Evolutionary conservation across 1,140 invertebrate genomes (phyloP), one percentile per base, ranked within the genome.

Genomic region (Kradibia gibbosae): DNA sequence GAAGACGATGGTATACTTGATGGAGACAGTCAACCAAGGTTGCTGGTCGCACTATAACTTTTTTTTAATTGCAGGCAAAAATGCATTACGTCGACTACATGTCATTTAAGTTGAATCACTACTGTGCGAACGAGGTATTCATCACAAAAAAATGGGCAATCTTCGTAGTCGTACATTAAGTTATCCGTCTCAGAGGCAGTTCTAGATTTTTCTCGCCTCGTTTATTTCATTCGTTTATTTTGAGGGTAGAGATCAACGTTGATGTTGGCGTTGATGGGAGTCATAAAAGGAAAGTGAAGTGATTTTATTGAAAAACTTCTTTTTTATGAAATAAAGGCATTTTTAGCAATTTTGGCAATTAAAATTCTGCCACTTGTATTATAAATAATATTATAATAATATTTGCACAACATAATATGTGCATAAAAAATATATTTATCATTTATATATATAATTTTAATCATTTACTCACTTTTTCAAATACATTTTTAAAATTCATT

Each of bases 41-140:
- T 13, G 71, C 71, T 72, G 71, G 53, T 50, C 45, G 42, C 45
- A 28, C 7, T 71, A 42, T 72, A 50, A 72, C 53, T 50, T 72
- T 50, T 72, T 72, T 34, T 20, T 45, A 8, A 5, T 22, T 7
- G 8, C 1, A 8, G 2, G 20, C 31, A 28, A 28, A 28, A 60
- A 7, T 60, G 3, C 7, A 4, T 36, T 62, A 13, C 60, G 10
- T 20, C 5, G 34, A 15, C 13, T 36, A 5, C 1, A 10, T 34
- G 15, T 62, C 4, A 3, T 31, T 62, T 1, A 13, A 62, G 28
- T 36, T 36, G 28, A 34, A 1, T 3, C 10, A 36, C 1, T 1
- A 13, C 1, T 36, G 3, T 31, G 22, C 62, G 36, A 11, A 67
- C 34, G 34, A 67, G 3, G 8, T 36, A 67, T 67, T 39, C 10